These are phyloP conservation scores for Ecdyonurus torrentis DNA, from an alignment of 2,888 invertebrate species.

Conservation along the genomic window DNA sequence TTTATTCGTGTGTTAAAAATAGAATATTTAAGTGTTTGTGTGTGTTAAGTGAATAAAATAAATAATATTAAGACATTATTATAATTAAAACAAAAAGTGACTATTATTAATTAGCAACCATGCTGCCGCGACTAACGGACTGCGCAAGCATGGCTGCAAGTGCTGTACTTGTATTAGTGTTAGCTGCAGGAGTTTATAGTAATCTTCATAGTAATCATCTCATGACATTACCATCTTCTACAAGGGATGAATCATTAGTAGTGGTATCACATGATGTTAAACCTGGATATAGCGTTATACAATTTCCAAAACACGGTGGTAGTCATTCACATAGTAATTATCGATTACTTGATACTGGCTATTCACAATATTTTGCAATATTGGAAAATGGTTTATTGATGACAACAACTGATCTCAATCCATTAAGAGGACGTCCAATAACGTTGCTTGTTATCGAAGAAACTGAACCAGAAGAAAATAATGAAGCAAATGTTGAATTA, in stretches of 20 bases:
- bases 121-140: neutral
- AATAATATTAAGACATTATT: too few relatives aligned
- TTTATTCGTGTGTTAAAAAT: too few relatives aligned
- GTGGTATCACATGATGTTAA: neutral
- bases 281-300: neutral
- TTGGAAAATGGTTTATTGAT: constrained; percentile 76
- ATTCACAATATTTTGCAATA: constrained; percentile 71
- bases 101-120: neutral
- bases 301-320: neutral
- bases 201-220: neutral
- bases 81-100: neutral
- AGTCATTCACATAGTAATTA: neutral
- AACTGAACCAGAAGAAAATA: constrained; percentile 10
- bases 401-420: constrained; percentile 73
- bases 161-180: neutral
- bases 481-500: neutral
- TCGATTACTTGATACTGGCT: constrained; percentile 58
- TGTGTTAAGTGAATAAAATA: neutral
- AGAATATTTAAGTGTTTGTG: neutral
- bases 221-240: neutral
- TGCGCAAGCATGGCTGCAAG: neutral
- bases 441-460: constrained; percentile 69
- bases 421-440: constrained; percentile 63
- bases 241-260: neutral
- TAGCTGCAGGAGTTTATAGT: neutral